phyloP scores from a whole-genome alignment of 2,888 invertebrate species.

The Notocelia uddmanniana region DNA sequence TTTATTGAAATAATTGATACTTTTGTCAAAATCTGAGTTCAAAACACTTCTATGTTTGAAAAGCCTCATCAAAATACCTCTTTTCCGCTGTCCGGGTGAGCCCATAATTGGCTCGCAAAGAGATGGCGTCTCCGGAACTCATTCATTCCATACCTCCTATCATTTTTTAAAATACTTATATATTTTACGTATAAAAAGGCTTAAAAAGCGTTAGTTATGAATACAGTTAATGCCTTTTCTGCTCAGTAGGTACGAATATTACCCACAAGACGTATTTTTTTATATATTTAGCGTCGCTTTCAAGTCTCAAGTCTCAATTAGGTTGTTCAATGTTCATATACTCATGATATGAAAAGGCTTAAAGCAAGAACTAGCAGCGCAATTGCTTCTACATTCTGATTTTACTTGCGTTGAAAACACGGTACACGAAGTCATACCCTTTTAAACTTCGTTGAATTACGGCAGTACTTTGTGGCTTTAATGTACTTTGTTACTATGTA shows the following conservation, averaged over 20 bases:
- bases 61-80: too few species aligned
- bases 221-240: background rate
- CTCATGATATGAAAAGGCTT: background rate
- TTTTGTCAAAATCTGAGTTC: too few species aligned
- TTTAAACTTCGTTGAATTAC: too few species aligned
- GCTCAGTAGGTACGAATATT: background rate
- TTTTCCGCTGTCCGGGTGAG: too few species aligned
- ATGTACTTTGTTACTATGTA: too few species aligned
- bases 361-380: background rate
- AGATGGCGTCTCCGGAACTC: background rate
- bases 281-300: slow-evolving; percentile 5
- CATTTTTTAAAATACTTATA: background rate
- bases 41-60: too few species aligned
- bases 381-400: background rate
- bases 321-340: slow-evolving; percentile 19
- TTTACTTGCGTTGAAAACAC: too few species aligned
- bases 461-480: too few species aligned
- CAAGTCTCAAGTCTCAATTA: slow-evolving; percentile 20
- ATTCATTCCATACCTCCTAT: slow-evolving; percentile 1
- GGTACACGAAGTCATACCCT: too few species aligned
- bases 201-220: too few species aligned
- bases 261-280: slow-evolving; percentile 1
- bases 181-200: background rate
- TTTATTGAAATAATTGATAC: too few species aligned
- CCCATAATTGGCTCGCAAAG: background rate